These are phyloP conservation scores for Menidia menidia DNA, from an alignment of 2,797 vertebrate species.

Conservation along the genomic window DNA sequence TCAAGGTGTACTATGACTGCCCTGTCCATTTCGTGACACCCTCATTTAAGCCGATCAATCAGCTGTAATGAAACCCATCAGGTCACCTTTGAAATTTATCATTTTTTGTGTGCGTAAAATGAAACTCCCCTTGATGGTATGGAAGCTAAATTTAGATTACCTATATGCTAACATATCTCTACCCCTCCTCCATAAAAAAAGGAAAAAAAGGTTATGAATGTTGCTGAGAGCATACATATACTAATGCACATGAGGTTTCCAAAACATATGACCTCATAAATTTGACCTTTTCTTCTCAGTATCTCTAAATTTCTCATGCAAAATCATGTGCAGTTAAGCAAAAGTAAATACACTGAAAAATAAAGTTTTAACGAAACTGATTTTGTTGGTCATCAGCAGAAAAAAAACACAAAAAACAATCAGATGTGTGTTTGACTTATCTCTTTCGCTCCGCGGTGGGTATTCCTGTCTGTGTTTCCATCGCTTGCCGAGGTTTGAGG, in stretches of 20 bases:
- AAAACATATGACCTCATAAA: constrained; percentile 13
- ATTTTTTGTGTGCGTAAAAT: constrained; percentile 81
- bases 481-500: constrained; percentile 64
- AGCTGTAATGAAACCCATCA: constrained; percentile 84
- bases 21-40: constrained; percentile 79
- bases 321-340: background rate
- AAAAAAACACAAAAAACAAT: constrained; percentile 36
- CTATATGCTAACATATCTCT: constrained; percentile 73
- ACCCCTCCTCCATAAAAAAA: constrained; percentile 11
- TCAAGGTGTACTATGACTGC: constrained; percentile 75
- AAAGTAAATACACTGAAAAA: background rate
- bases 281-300: constrained; percentile 4
- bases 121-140: constrained; percentile 78
- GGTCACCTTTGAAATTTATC: constrained; percentile 85
- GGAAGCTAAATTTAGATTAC: constrained; percentile 79
- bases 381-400: constrained; percentile 47
- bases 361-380: constrained; percentile 45
- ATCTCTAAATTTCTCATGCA: background rate
- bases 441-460: constrained; percentile 23
- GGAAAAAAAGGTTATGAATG: constrained; percentile 30
- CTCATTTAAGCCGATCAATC: constrained; percentile 82
- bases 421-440: constrained; percentile 54
- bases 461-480: constrained; percentile 47
- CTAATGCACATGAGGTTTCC: constrained; percentile 14
- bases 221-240: constrained; percentile 27